Base-by-base conservation (phyloP, 2,797 vertebrate genomes). In the Rhinatrema bivittatum region DNA sequence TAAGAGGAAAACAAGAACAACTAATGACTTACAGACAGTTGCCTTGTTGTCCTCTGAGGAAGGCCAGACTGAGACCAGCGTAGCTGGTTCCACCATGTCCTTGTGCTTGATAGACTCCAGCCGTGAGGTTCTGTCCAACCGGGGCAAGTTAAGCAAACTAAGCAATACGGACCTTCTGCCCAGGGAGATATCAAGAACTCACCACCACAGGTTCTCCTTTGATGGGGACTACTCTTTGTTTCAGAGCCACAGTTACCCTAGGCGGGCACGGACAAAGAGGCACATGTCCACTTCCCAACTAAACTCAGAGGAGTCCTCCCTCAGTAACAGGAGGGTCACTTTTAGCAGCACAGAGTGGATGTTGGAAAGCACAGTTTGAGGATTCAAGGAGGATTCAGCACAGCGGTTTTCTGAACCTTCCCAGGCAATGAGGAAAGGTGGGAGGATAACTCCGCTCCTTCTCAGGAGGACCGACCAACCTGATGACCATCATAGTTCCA, bases 321-420 rank as follows among this genome's bases (percentile, higher is more conserved):
- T 91, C 25, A 66, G 81, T 53, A 84, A 83, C 72, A 65, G 91
- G 42, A 82, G 87, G 63, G 87, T 92, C 36, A 91, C 86, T 3
- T 95, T 94, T 54, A 93, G 91, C 84, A 96, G 92, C 88, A 95
- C 91, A 10, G 92, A 96, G 65, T 96, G 94, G 94, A 95, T 96
- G 93, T 76, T 97, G 21, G 94, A 97, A 72, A 96, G 94, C 82
- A 95, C 94, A 18, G 93, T 95, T 53, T 97, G 82, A 91, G 62
- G 35, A 4, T 17, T 35, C 11, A 23, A 11, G 9, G 13, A 35
- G n/a, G 27, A 20, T 20, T n/a, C n/a, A n/a, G n/a, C n/a, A 10
- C 16, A 10, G 29, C 9, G n/a, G 19, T 7, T 6, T 10, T 9
- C 16, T 13, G 29, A 11, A 10, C 5, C 16, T 11, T 10, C 29